Conservation (phyloP, 2,113 vertebrate genomes). For the Brevimyrus niger region DNA sequence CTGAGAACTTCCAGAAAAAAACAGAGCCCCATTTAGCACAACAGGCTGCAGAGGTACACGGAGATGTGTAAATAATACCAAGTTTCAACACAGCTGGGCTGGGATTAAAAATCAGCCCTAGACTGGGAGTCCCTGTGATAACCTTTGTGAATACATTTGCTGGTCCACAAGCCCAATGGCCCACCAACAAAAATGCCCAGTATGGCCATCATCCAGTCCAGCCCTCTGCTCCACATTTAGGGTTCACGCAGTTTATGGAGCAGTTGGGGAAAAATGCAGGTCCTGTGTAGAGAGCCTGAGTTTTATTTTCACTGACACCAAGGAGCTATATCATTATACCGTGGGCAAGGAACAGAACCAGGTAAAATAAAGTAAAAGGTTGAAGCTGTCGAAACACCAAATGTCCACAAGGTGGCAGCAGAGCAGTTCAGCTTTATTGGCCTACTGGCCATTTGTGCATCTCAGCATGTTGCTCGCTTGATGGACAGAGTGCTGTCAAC, state of each 20-base stretch:
- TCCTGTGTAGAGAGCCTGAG: neutral
- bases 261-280: neutral
- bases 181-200: neutral
- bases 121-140: neutral
- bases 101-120: neutral
- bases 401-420: conserved; percentile 19
- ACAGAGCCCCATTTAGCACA: neutral
- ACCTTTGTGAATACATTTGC: neutral
- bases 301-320: neutral
- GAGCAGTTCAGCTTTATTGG: neutral
- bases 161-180: neutral
- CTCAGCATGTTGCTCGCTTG: neutral
- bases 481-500: neutral
- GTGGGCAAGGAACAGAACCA: neutral
- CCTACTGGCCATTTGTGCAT: neutral
- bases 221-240: neutral
- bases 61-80: neutral
- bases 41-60: neutral
- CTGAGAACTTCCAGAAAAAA: neutral
- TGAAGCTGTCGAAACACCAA: neutral
- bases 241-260: neutral
- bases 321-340: neutral
- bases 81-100: neutral
- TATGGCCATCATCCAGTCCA: neutral
- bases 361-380: neutral